Conservation (phyloP, 2,888 invertebrate species). For the Ormyrus pomaceus region DNA sequence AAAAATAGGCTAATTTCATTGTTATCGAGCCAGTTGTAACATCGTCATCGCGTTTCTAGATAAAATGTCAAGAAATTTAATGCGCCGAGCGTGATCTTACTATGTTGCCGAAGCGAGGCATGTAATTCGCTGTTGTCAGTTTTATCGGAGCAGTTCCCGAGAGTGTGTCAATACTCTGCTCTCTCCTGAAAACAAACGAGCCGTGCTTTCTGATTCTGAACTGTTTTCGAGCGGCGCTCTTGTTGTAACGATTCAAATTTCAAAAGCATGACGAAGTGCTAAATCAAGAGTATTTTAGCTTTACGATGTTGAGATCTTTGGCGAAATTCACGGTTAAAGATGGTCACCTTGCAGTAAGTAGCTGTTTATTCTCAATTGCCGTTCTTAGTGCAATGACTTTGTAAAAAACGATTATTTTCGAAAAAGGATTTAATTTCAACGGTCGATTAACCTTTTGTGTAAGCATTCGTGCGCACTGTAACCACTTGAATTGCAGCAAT, state of each 20-base stretch:
- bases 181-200: slow-evolving; percentile 28
- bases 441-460: too few relatives aligned
- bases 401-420: too few relatives aligned
- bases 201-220: neutral
- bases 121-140: slow-evolving; percentile 39
- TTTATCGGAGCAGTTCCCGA: slow-evolving; percentile 34
- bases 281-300: neutral
- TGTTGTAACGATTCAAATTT: slow-evolving; percentile 7
- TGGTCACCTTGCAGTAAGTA: slow-evolving; percentile 44
- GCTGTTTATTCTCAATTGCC: too few relatives aligned
- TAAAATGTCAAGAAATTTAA: slow-evolving; percentile 23
- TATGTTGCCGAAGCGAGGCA: slow-evolving; percentile 4
- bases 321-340: slow-evolving; percentile 30
- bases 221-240: neutral
- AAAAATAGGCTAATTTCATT: slow-evolving; percentile 37
- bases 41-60: slow-evolving; percentile 22
- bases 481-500: too few relatives aligned
- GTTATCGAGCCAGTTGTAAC: slow-evolving; percentile 19
- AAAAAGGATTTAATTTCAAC: too few relatives aligned
- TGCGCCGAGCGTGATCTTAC: slow-evolving; percentile 24
- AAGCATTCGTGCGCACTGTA: too few relatives aligned
- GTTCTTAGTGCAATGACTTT: too few relatives aligned
- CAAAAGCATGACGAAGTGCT: slow-evolving; percentile 4
- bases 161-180: slow-evolving; percentile 22
- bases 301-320: slow-evolving; percentile 37